These are phyloP conservation scores for Bombus soroeensis DNA, from an alignment of 1,140 invertebrate genomes.

Conservation along the genomic window DNA sequence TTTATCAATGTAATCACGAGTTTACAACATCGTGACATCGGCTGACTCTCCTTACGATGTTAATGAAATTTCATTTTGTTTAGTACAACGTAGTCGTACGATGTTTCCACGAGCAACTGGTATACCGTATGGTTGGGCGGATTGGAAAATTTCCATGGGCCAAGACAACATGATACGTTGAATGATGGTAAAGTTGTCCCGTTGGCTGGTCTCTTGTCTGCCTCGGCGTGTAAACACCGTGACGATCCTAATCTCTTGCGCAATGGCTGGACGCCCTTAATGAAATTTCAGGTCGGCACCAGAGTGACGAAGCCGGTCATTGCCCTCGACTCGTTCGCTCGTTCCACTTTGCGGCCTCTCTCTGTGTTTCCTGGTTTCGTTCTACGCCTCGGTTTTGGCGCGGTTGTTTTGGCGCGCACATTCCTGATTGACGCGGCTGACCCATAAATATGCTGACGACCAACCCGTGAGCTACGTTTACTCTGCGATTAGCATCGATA, in stretches of 20 bases:
- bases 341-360: slow-evolving; percentile 36
- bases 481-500: slow-evolving; percentile 12
- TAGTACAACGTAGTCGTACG: background rate
- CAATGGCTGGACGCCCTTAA: slow-evolving; percentile 75
- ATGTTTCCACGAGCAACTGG: background rate
- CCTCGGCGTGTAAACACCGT: slow-evolving; percentile 30
- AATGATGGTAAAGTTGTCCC: slow-evolving; percentile 13
- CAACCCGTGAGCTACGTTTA: background rate
- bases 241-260: slow-evolving; percentile 66
- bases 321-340: slow-evolving; percentile 74
- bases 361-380: slow-evolving; percentile 39
- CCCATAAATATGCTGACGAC: background rate
- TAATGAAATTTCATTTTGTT: background rate
- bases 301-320: slow-evolving; percentile 70
- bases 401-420: slow-evolving; percentile 39
- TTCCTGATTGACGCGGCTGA: slow-evolving; percentile 14
- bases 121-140: background rate
- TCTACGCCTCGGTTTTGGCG: slow-evolving; percentile 25
- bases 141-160: slow-evolving; percentile 25
- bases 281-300: slow-evolving; percentile 74
- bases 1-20: too few relatives aligned
- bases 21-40: too few relatives aligned
- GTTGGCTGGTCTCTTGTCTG: background rate
- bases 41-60: too few relatives aligned
- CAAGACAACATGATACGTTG: background rate